Base-by-base conservation (phyloP, 2,113 vertebrate genomes). In the Polypterus senegalus region DNA sequence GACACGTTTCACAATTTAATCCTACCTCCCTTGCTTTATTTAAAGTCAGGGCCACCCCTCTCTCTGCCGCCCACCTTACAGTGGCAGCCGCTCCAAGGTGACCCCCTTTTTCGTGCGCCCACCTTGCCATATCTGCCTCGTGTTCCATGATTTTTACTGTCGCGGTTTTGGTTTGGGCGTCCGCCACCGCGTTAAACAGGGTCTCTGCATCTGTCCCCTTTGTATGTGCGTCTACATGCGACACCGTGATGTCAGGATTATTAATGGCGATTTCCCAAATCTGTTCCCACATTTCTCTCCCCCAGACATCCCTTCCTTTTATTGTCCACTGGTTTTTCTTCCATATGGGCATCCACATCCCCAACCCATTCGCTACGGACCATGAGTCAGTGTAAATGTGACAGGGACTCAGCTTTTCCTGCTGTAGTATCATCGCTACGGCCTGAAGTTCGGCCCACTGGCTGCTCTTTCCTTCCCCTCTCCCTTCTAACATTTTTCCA, bases 31-130 rank as follows among this genome's bases (percentile, higher is more conserved):
- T 55, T 9, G 55, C 47, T 2, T 54, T 44, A 6, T 62, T 49
- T 53, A 54, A 2, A 7, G 61, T 51, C 1, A 62, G 5, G 6
- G 47, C 10, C 1, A 53, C 10, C 2, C 61, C 61, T 9, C 61
- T 52, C 11, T 54, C 11, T 10, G 47, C 49, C 3, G 52, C 53
- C 61, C 61, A 62, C 51, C 46, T 54, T 43, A 47, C 27, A 54
- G 61, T 62, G 51, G 61, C 61, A 5, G 46, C 47, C 55, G 47
- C 61, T 62, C 53, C 61, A 3, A 43, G 7, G 10, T 62, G 61
- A 54, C 61, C 52, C 9, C 27, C 47, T 56, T 62, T 59, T 62
- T 4, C 9, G 5, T 27, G 49, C 6, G 49, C 11, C 48, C 61
- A 49, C 47, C 4, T 47, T 52, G 1, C 61, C 51, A 62, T 1